These are phyloP conservation scores for Sorex araneus DNA, from an alignment of 2,113 vertebrate species.

Conservation along the genomic window DNA sequence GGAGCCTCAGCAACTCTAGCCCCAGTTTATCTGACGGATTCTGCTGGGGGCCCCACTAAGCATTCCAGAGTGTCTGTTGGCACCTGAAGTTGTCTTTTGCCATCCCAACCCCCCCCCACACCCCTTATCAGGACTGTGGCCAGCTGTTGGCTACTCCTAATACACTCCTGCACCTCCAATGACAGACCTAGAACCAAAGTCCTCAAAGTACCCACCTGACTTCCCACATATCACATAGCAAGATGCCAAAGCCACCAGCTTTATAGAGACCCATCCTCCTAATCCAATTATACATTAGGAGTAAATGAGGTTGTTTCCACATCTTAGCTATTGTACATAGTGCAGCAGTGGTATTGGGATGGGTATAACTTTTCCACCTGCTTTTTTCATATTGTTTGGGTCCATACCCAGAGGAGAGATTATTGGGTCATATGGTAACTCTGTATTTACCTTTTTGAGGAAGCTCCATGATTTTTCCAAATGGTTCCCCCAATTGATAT, in stretches of 20 bases:
- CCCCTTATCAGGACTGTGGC: not conserved
- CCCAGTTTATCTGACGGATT: not conserved
- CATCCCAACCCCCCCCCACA: too few relatives aligned
- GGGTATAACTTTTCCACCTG: not conserved
- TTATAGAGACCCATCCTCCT: not conserved
- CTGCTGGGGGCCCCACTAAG: not conserved
- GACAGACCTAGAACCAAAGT: constrained; percentile 22
- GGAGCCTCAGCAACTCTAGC: not conserved
- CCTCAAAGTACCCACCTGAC: not conserved
- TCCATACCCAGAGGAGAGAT: not conserved
- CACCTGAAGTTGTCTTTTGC: not conserved
- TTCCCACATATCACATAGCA: not conserved
- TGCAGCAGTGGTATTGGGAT: not conserved
- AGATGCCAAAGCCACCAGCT: too few relatives aligned
- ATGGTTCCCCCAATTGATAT: not conserved
- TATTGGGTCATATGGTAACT: not conserved
- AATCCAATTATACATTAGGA: not conserved
- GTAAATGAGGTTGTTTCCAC: not conserved
- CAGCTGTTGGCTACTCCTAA: not conserved
- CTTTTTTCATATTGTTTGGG: not conserved
- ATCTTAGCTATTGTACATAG: not conserved
- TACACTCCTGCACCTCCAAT: constrained; percentile 17
- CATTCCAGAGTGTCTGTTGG: not conserved
- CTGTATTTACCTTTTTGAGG: not conserved
- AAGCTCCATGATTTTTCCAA: not conserved